These are phyloP conservation scores for Urosaurus nigricauda DNA, from an alignment of 2,797 vertebrate species.

Conservation along the genomic window DNA sequence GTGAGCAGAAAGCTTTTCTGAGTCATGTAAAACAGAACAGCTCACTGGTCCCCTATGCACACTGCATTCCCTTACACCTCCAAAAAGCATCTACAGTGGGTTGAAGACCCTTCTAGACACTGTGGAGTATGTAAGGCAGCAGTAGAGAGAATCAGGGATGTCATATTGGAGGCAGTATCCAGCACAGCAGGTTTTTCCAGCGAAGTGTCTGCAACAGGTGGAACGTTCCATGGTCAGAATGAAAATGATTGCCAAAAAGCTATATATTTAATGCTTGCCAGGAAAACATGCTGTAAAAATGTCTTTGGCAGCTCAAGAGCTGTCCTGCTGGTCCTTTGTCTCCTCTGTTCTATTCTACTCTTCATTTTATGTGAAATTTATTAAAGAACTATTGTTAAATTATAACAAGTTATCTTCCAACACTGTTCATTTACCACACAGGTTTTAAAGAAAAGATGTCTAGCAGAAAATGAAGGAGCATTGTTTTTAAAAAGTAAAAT, in stretches of 20 bases:
- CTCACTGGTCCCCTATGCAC: background rate
- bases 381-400: background rate
- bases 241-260: background rate
- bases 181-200: background rate
- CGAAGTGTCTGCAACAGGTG: background rate
- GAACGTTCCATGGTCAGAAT: background rate
- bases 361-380: background rate
- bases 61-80: background rate
- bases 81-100: background rate
- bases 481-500: background rate
- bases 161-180: background rate
- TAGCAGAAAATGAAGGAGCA: too few relatives aligned
- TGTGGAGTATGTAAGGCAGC: background rate
- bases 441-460: background rate
- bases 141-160: background rate
- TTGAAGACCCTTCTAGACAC: background rate
- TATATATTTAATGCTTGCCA: constrained; percentile 17
- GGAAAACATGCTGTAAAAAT: background rate
- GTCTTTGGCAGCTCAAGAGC: background rate
- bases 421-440: background rate
- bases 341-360: background rate
- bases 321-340: constrained; percentile 15
- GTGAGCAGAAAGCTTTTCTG: background rate
- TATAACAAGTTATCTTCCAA: background rate
- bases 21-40: too few relatives aligned